Evolutionary conservation across 2,797 vertebrate species (phyloP), one percentile per base, ranked within the genome.

Genomic region (Xenentodon cancila): DNA sequence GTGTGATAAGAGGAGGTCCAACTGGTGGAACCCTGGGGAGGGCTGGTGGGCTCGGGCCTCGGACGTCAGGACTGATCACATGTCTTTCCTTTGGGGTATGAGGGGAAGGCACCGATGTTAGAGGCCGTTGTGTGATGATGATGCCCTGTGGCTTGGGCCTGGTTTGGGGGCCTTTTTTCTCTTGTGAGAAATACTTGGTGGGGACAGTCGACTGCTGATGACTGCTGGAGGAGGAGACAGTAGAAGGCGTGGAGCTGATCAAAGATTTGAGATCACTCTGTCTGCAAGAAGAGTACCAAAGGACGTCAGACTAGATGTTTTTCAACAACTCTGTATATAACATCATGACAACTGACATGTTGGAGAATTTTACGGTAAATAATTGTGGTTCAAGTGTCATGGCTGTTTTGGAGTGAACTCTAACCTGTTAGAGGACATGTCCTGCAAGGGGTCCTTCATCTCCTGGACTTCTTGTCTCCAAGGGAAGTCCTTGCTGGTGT

Each of bases 241-340:
- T 18, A 19, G 71, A 27, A 62, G 66, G 53, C 0, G 75, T 59
- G 2, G 93, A 79, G 42, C 88, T 93, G 45, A 84, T 7, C 0
- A 79, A 78, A 8, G 77, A 70, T 19, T 78, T 89, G 12, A 95
- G 88, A 70, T 96, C 94, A 46, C 88, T 91, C 58, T 93, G 92
- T n/a, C 91, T 91, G 78, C 96, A 97, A 18, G 96, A 98, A 9
- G 96, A 96, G 77, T 96, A 97, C 2, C 92, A 89, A 40, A 99
- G 87, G 15, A 97, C 95, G 42, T 93, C 94, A 42, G 93, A 92
- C 89, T 97, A 96, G 17, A 93, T 95, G 0, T 95, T 94, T 81
- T 97, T 97, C 73, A 97, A 89, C 67, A 94, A 98, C 96, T 70
- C 95, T 83, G 81, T 30, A 27, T 27, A 0, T 4, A 52, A 27